Conservation (phyloP, 2,888 invertebrate genomes). For the Lasiommata megera region DNA sequence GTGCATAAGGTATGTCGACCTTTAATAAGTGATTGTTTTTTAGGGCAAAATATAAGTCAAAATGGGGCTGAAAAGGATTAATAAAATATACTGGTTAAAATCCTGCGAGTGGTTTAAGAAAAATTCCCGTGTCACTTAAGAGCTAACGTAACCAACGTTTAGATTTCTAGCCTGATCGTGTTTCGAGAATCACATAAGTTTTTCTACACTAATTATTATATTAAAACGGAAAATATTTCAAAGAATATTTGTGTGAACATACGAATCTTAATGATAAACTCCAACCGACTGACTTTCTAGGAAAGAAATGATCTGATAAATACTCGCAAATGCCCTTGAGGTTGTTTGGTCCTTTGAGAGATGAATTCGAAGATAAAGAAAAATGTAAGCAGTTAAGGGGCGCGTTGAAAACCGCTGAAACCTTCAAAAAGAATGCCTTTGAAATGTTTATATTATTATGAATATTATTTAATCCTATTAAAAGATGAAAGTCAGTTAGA, state of each 20-base stretch:
- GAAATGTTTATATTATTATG: conserved; percentile 43
- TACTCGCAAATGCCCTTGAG: conserved; percentile 55
- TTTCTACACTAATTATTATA: no score
- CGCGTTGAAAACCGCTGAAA: conserved; percentile 52
- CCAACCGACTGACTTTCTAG: conserved; percentile 45
- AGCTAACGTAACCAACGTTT: no score
- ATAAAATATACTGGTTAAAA: no score
- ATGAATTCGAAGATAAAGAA: conserved; percentile 64
- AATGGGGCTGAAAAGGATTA: no score
- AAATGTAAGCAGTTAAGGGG: conserved; percentile 50
- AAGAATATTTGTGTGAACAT: not conserved
- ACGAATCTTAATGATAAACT: conserved; percentile 55
- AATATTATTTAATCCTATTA: conserved; percentile 23
- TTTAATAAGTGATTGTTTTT: no score
- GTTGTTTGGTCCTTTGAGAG: conserved; percentile 65
- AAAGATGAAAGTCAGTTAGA: conserved; percentile 19
- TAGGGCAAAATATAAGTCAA: no score
- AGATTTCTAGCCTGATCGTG: no score
- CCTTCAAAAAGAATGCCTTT: conserved; percentile 59
- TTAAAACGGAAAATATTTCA: not conserved
- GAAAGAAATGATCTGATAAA: conserved; percentile 64
- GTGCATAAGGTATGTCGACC: no score
- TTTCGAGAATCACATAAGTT: no score
- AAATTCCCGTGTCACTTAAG: no score
- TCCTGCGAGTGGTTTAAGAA: no score